A percentile compares a stretch with the other conserved stretches of the same genome.
phyloP scores from a whole-genome alignment of 2,888 invertebrate genomes.

The Fragum sueziense region DNA sequence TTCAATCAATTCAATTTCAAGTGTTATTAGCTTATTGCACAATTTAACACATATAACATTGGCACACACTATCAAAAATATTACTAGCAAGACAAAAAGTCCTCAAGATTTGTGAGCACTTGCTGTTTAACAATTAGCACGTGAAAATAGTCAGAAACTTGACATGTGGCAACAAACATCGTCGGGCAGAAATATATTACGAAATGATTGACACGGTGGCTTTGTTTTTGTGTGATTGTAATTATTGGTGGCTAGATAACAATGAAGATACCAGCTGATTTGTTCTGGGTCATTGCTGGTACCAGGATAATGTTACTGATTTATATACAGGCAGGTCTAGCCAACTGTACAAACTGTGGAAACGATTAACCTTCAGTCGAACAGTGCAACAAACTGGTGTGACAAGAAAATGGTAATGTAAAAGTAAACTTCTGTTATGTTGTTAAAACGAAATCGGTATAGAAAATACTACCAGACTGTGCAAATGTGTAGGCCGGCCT shows the following conservation, averaged over 20 bases:
- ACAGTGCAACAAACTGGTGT: too few species aligned
- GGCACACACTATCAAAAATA: too few species aligned
- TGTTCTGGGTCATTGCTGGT: neutral
- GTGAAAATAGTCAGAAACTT: neutral
- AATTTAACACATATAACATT: too few species aligned
- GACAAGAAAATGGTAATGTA: too few species aligned
- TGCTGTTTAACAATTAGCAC: neutral
- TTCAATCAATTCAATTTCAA: too few species aligned
- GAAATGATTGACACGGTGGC: conserved; percentile 12
- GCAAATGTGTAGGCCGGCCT: too few species aligned
- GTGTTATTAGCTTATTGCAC: too few species aligned
- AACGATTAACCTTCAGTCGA: too few species aligned
- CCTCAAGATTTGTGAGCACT: neutral
- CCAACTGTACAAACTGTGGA: too few species aligned
- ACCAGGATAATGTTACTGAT: neutral
- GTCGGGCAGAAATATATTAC: neutral
- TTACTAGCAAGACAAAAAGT: neutral
- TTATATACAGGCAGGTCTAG: neutral
- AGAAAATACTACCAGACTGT: too few species aligned
- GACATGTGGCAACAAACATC: neutral
- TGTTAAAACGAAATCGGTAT: too few species aligned
- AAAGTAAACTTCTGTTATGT: too few species aligned
- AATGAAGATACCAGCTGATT: neutral
- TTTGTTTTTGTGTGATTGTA: neutral
- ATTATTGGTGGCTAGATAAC: conserved; percentile 9